phyloP scores from a whole-genome alignment of 2,113 vertebrate genomes.

The Spermophilus dauricus region DNA sequence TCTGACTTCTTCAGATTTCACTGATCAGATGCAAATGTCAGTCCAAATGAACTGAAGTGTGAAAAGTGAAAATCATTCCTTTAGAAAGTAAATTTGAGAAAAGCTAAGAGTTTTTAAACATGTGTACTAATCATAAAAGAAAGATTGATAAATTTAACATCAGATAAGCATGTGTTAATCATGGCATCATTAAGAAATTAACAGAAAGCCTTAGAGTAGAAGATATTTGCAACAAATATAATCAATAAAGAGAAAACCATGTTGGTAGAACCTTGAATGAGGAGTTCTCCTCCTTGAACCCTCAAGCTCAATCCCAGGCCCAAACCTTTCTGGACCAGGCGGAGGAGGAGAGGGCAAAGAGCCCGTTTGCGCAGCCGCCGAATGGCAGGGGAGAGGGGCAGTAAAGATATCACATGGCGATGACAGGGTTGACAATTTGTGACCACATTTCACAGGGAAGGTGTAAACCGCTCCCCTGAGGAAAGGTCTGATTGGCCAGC shows the following conservation, averaged over 20 bases:
- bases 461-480: constrained; percentile 7
- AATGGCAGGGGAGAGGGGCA: neutral
- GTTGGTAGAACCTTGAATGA: neutral
- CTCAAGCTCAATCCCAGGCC: neutral
- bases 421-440: constrained; percentile 17
- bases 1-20: neutral
- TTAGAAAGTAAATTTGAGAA: neutral
- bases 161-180: neutral
- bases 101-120: neutral
- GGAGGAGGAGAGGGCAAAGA: neutral
- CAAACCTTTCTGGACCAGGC: constrained; percentile 34
- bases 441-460: constrained; percentile 12
- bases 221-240: constrained; percentile 12
- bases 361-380: constrained; percentile 48
- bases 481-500: neutral
- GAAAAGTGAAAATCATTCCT: constrained; percentile 47
- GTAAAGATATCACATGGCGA: neutral
- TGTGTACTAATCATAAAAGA: neutral
- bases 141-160: constrained; percentile 9
- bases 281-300: neutral
- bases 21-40: neutral
- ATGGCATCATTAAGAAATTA: constrained; percentile 13
- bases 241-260: constrained; percentile 26
- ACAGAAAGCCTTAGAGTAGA: constrained; percentile 12
- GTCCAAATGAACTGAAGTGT: neutral